Evolutionary conservation across 2,797 vertebrate genomes (phyloP).

Genomic region (Pangasius krempfi): DNA sequence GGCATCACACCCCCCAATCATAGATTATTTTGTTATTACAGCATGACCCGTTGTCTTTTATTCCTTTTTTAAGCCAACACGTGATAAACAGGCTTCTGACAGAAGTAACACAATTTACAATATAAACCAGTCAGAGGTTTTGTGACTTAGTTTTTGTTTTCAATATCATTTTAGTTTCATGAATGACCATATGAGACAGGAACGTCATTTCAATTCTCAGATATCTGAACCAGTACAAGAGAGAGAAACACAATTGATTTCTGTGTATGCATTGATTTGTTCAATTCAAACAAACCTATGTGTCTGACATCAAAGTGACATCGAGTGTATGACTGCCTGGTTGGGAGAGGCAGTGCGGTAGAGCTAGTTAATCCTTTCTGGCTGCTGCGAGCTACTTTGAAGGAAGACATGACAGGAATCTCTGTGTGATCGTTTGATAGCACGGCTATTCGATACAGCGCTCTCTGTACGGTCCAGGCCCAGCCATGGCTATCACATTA

Average conservation of each 20-base stretch:
- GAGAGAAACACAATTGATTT: not conserved
- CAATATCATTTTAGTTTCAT: not conserved
- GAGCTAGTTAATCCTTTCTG: slow-evolving; percentile 60
- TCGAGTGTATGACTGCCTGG: not conserved
- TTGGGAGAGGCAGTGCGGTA: slow-evolving; percentile 26
- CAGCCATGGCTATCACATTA: slow-evolving; percentile 69
- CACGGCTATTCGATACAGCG: slow-evolving; percentile 56
- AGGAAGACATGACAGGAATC: slow-evolving; percentile 68
- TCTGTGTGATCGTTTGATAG: slow-evolving; percentile 57
- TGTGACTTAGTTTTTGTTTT: not conserved
- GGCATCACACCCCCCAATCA: not conserved
- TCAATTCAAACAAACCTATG: slow-evolving; percentile 54
- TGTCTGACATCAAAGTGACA: slow-evolving; percentile 48
- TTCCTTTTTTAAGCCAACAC: not conserved
- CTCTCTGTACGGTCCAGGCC: slow-evolving; percentile 59
- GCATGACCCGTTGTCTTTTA: not conserved
- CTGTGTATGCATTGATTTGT: slow-evolving; percentile 57
- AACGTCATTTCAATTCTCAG: not conserved
- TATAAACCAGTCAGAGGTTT: too few relatives aligned
- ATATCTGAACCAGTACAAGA: not conserved
- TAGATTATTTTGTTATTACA: too few relatives aligned
- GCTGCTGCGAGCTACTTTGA: slow-evolving; percentile 60
- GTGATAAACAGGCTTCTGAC: not conserved
- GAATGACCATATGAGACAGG: not conserved
- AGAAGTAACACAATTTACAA: not conserved